These are phyloP conservation scores for Lasioglossum leucozonium DNA, from an alignment of 2,888 invertebrate genomes.

Conservation along the genomic window DNA sequence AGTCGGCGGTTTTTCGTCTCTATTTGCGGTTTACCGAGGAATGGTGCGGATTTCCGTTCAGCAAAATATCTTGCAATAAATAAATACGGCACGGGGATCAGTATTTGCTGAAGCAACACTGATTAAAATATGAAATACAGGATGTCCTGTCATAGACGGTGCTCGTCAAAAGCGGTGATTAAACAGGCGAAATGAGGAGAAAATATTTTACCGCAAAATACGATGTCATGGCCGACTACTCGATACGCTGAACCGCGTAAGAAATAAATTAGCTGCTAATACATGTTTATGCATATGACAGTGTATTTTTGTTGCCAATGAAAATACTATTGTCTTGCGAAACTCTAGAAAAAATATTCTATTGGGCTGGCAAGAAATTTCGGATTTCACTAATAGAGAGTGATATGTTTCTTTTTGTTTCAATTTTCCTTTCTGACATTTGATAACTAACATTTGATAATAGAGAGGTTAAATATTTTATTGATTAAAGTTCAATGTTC, in stretches of 20 bases:
- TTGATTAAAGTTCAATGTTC: too few species aligned
- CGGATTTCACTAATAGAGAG: too few species aligned
- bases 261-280: background rate
- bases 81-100: background rate
- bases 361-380: too few species aligned
- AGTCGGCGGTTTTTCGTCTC: conserved; percentile 37
- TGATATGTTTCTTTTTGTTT: too few species aligned
- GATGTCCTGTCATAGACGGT: background rate
- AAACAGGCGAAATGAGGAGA: background rate
- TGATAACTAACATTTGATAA: too few species aligned
- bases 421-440: too few species aligned
- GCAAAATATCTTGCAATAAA: conserved; percentile 2
- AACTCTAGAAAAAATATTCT: too few species aligned
- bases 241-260: background rate
- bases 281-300: too few species aligned
- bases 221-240: background rate
- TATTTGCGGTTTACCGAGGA: background rate
- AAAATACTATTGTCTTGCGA: too few species aligned
- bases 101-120: conserved; percentile 1
- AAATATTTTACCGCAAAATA: background rate
- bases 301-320: too few species aligned
- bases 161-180: background rate
- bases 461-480: too few species aligned
- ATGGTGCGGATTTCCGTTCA: background rate
- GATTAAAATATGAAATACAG: background rate